Conservation (phyloP, 2,888 invertebrate genomes). For the Mimumesa dahlbomi region DNA sequence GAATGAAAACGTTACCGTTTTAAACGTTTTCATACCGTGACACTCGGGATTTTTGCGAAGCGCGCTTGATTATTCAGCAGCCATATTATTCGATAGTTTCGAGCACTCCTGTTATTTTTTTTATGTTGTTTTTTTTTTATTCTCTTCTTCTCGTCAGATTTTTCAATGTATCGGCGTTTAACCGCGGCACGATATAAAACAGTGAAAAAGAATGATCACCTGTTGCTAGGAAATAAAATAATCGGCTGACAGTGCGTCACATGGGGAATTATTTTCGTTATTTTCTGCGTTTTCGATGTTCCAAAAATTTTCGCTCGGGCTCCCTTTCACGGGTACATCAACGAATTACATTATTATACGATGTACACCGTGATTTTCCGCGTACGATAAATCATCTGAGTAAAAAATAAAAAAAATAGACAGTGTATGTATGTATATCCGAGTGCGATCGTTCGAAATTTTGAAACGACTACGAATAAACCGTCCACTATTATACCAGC, state of each 20-base stretch:
- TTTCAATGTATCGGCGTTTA: constrained; percentile 26
- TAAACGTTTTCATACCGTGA: neutral
- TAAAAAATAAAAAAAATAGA: neutral
- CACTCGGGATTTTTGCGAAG: constrained; percentile 3
- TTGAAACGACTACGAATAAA: too few relatives aligned
- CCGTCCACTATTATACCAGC: constrained; percentile 47
- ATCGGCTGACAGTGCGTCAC: constrained; percentile 48
- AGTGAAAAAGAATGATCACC: constrained; percentile 67
- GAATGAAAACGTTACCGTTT: neutral
- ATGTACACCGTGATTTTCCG: constrained; percentile 36
- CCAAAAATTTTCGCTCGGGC: constrained; percentile 33
- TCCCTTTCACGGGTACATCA: neutral
- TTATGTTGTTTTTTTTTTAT: too few relatives aligned
- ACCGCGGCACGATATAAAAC: constrained; percentile 41
- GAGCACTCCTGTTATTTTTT: neutral
- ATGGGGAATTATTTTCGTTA: constrained; percentile 56
- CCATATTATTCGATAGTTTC: constrained; percentile 30
- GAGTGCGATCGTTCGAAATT: too few relatives aligned
- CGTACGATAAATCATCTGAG: constrained; percentile 44
- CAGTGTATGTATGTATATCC: neutral
- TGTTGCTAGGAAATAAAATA: constrained; percentile 61
- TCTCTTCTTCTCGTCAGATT: constrained; percentile 24
- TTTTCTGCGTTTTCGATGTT: constrained; percentile 16
- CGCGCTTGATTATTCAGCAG: constrained; percentile 22
- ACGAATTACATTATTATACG: constrained; percentile 45